Evolutionary conservation across 2,888 invertebrate species (phyloP), one percentile per base, ranked within the genome.

Genomic region (Notodromas monacha): DNA sequence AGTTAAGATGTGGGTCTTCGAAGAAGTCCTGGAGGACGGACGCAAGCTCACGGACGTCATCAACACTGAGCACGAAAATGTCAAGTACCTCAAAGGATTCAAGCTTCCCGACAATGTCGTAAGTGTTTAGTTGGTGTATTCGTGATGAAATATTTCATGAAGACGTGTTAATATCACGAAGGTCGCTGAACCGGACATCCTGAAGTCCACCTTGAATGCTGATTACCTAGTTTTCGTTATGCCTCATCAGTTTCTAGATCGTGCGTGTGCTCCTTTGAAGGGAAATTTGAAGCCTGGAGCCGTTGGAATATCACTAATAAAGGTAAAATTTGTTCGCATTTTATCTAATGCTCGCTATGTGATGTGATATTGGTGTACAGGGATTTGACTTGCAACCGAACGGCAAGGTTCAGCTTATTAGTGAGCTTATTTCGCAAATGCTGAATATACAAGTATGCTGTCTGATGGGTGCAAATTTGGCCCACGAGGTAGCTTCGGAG

Each of bases 391-490:
- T 68, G 40, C 69, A 70, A 30, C 72, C 72, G 47, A 76, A 73
- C 34, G 79, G 79, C 40, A 79, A 79, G 39, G 76, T 96, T 47
- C 73, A 77, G 46, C 60, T 99, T 31, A 86, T 99, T 43, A 92
- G 92, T 3, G 73, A 81, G 47, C 76, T 86, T 38, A 84, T 96
- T 45, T 65, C 69, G 31, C 60, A 68, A 35, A 61, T 68, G 41
- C 57, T 99, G 37, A 65, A 68, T 44, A 79, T 96, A 45, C 73
- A 77, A 34, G 74, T 84, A 45, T 68, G 76, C 15, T 89, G 92
- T 4, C 55, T 99, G 32, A 96, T 99, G 96, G 96, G 96, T 31
- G 92, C 92, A 32, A 96, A 96, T 54, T 62, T 96, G 40, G 96
- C 96, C 26, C 67, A 70, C 38, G 96, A 96, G 60, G 86, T 92